Conservation (phyloP, 2,113 vertebrate genomes). For the Anarrhichthys ocellatus region DNA sequence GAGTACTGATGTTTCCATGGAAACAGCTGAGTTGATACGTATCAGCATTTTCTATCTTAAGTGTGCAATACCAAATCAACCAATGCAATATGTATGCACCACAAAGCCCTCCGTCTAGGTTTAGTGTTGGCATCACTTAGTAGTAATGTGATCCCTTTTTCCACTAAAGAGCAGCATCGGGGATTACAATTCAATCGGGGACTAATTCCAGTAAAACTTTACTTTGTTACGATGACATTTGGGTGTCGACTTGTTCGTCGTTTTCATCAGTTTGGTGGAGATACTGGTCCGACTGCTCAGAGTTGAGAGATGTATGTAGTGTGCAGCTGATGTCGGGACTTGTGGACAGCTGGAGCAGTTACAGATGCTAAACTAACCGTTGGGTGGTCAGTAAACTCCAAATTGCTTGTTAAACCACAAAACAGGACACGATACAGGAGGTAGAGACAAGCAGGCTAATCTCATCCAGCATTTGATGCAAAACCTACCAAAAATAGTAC, state of each 20-base stretch:
- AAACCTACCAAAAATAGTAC: neutral
- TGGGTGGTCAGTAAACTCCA: neutral
- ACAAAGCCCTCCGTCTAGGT: neutral
- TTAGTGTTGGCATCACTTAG: too few relatives aligned
- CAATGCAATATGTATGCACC: neutral
- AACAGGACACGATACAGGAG: neutral
- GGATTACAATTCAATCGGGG: too few relatives aligned
- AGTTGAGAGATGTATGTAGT: neutral
- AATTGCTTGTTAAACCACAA: neutral
- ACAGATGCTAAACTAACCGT: neutral
- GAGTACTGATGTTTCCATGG: neutral
- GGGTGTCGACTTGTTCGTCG: neutral
- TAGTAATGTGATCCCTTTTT: neutral
- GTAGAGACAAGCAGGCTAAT: too few relatives aligned
- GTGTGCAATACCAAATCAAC: neutral
- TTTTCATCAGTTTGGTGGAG: too few relatives aligned
- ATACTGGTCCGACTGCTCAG: too few relatives aligned
- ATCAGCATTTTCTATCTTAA: neutral
- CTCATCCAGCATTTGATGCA: too few relatives aligned
- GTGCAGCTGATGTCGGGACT: neutral
- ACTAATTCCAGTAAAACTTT: neutral
- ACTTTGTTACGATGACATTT: neutral
- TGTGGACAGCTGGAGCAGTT: neutral
- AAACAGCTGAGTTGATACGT: neutral
- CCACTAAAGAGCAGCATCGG: too few relatives aligned